phyloP scores from a whole-genome alignment of 2,113 vertebrate species.

The Odontesthes bonariensis region DNA sequence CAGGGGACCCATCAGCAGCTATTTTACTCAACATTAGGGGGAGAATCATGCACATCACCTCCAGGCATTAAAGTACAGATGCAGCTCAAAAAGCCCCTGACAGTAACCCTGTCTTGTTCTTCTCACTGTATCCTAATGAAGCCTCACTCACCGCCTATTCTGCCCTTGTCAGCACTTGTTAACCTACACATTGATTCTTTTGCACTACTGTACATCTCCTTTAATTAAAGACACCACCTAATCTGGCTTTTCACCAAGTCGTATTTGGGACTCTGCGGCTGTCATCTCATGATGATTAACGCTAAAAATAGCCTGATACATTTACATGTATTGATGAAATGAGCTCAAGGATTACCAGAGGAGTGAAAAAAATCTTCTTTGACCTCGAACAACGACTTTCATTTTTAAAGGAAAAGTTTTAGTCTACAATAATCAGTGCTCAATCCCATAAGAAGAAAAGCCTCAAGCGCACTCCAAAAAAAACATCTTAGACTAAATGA shows the following conservation, averaged over 20 bases:
- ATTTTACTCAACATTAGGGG: constrained; percentile 14
- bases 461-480: background rate
- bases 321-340: constrained; percentile 65
- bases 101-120: constrained; percentile 33
- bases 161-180: constrained; percentile 76
- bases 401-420: constrained; percentile 1
- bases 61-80: background rate
- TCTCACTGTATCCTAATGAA: constrained; percentile 61
- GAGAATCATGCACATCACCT: constrained; percentile 22
- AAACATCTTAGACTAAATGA: too few species aligned
- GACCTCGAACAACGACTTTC: constrained; percentile 37
- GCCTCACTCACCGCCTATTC: constrained; percentile 43
- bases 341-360: constrained; percentile 30
- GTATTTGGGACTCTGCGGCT: constrained; percentile 40
- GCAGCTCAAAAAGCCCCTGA: constrained; percentile 20
- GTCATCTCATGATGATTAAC: constrained; percentile 52
- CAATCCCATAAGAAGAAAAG: background rate
- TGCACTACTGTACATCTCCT: constrained; percentile 69
- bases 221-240: constrained; percentile 74
- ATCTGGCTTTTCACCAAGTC: constrained; percentile 54
- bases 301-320: constrained; percentile 54
- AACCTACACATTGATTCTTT: constrained; percentile 69
- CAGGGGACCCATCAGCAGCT: background rate
- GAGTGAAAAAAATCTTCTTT: constrained; percentile 37
- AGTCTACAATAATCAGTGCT: background rate